phyloP scores from a whole-genome alignment of 2,113 vertebrate species.

The Vimba vimba region DNA sequence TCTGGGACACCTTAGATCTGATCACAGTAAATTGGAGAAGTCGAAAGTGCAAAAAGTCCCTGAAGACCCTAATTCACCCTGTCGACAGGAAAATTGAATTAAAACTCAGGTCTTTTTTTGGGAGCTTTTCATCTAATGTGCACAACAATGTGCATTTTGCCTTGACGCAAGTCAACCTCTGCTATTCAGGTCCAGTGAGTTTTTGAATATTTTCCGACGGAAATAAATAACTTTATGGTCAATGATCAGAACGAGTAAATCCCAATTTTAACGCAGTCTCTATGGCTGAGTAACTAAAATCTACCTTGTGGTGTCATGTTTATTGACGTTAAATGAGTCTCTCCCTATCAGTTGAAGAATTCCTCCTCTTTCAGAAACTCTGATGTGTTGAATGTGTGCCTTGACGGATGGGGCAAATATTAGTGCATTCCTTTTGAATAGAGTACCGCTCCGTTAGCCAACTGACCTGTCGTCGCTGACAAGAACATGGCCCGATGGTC shows the following conservation, averaged over 20 bases:
- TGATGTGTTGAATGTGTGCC: conserved; percentile 59
- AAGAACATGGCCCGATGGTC: conserved; percentile 61
- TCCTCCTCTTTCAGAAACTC: conserved; percentile 58
- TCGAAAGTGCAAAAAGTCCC: conserved; percentile 8
- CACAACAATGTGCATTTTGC: neutral
- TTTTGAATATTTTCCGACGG: neutral
- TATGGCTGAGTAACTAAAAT: neutral
- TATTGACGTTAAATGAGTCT: conserved; percentile 15
- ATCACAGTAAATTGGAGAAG: neutral
- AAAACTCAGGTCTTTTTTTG: conserved; percentile 41
- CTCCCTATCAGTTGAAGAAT: conserved; percentile 29
- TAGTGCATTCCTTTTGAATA: conserved; percentile 70
- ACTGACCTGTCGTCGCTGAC: conserved; percentile 66
- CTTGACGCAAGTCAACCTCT: neutral
- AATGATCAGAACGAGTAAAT: neutral
- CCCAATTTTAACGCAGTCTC: neutral
- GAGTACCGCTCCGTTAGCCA: conserved; percentile 56
- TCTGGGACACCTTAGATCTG: neutral
- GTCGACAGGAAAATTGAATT: conserved; percentile 18
- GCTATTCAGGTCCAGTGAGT: neutral
- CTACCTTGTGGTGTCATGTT: neutral
- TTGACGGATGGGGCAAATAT: conserved; percentile 74
- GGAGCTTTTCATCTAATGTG: conserved; percentile 2
- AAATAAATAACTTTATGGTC: neutral
- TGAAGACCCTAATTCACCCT: neutral